Evolutionary conservation across 2,888 invertebrate species (phyloP).

Genomic region (Meteorus colon): DNA sequence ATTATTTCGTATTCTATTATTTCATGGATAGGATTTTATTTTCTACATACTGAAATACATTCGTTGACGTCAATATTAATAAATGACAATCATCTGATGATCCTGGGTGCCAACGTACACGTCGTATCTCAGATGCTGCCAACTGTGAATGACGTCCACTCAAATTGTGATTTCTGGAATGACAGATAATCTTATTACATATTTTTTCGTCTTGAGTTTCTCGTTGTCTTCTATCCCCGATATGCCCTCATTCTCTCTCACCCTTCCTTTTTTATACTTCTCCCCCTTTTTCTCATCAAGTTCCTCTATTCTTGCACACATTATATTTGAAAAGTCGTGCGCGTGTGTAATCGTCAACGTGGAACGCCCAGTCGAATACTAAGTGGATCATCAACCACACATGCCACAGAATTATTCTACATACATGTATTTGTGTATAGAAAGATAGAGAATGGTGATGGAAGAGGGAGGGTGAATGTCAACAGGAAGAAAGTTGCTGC

Average conservation of each 20-base stretch:
- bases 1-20: not conserved
- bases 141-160: constrained; percentile 80
- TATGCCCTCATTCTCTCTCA: not conserved
- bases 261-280: not conserved
- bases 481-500: too few species aligned
- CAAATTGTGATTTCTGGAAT: constrained; percentile 80
- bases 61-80: constrained; percentile 88
- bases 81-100: constrained; percentile 85
- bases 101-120: constrained; percentile 91
- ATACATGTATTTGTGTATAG: not conserved
- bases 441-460: not conserved
- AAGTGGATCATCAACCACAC: constrained; percentile 73
- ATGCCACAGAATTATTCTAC: constrained; percentile 63
- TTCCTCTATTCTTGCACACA: not conserved
- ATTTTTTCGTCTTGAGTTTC: not conserved
- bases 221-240: not conserved
- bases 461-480: too few species aligned
- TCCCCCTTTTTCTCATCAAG: not conserved
- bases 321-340: not conserved
- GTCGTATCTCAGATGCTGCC: constrained; percentile 82
- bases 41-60: constrained; percentile 83
- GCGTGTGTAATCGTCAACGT: constrained; percentile 1
- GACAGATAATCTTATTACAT: too few species aligned
- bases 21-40: constrained; percentile 2
- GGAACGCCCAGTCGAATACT: constrained; percentile 66